Conservation (phyloP, 2,888 invertebrate genomes). For the Thera obeliscata region DNA sequence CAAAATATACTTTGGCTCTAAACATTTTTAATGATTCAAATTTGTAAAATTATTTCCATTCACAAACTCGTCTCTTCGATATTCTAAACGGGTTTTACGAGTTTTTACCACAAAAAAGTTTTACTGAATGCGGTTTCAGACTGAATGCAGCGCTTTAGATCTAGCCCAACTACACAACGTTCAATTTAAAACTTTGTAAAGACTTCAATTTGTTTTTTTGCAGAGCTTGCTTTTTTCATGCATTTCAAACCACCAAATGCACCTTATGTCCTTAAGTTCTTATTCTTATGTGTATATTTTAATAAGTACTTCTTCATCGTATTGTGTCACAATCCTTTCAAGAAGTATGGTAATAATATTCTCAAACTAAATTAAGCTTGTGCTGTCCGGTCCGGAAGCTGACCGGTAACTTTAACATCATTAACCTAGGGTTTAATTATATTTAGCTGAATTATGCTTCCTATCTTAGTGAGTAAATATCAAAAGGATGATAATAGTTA, state of each 20-base stretch:
- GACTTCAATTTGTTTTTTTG: not conserved
- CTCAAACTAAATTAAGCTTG: no score
- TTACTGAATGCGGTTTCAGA: conserved; percentile 30
- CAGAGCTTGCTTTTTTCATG: no score
- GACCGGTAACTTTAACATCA: no score
- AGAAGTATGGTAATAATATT: no score
- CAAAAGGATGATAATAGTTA: no score
- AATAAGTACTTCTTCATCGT: no score
- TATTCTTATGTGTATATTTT: no score
- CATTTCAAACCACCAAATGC: no score
- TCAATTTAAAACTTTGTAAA: conserved; percentile 16
- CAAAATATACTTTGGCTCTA: not conserved
- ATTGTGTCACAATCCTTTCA: no score
- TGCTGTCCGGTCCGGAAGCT: no score
- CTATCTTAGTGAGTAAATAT: no score
- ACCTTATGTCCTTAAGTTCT: no score
- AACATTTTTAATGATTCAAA: not conserved
- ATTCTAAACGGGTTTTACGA: not conserved
- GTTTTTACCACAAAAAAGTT: conserved; percentile 12
- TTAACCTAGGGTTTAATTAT: not conserved
- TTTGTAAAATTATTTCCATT: not conserved
- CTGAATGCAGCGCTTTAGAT: conserved; percentile 22
- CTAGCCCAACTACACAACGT: not conserved
- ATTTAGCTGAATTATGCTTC: not conserved
- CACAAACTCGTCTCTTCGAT: not conserved